Base-by-base conservation (phyloP, 2,797 vertebrate species). In the Apogon talboti region DNA sequence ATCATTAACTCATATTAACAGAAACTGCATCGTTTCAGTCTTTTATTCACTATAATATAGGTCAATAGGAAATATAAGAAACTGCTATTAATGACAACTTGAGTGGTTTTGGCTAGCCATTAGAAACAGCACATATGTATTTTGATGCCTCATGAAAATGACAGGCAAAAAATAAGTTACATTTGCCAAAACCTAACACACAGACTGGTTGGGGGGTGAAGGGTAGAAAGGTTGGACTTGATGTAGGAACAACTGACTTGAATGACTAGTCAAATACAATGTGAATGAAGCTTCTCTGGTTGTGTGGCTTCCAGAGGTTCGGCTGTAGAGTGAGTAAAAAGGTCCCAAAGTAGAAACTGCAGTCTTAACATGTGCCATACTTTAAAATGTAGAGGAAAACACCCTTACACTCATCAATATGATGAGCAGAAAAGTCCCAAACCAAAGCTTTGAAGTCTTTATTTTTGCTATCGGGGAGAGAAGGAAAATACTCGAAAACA, bases 371-470 rank as follows among this genome's bases (percentile, higher is more conserved):
- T 95, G 95, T 95, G 96, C 95, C 95, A 92, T 94, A 94, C 94
- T 93, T 93, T 92, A 91, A 93, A 95, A 94, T 91, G 93, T 89
- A 92, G 92, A 94, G 93, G 93, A 92, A 91, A 92, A 93, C 93
- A 94, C 92, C 93, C 90, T 93, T 93, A 93, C 91, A 70, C 97
- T 99, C 98, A 99, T 99, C 98, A 99, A 99, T 99, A 98, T 99
- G 98, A 99, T 99, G 97, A 99, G 96, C 94, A 93, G 94, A 95
- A 95, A 91, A 94, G 91, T 97, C 95, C 96, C 94, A 95, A 95
- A 95, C 95, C 94, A 94, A 95, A 94, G 95, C 95, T 95, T 94
- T 95, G 88, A 94, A 95, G 95, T 94, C 92, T 93, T 85, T 89
- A 92, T 93, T 93, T 94, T 94, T 93, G 92, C 93, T 92, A 92